Conservation (phyloP, 2,888 invertebrate species). For the Mylabris sibirica region DNA sequence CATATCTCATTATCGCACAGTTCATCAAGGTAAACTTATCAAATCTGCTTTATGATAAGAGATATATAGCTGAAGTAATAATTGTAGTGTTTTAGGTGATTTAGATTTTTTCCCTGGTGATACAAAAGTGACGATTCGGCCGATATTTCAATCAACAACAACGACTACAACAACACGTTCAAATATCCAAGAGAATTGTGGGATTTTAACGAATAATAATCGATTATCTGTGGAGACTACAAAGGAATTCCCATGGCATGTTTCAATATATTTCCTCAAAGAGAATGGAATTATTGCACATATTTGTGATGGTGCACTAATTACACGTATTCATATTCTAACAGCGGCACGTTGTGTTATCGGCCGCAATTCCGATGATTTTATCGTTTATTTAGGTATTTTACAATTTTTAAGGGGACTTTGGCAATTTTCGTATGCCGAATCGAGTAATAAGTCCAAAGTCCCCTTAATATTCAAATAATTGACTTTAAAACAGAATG, state of each 20-base stretch:
- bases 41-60: no score
- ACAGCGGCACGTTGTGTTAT: conserved; percentile 59
- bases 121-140: conserved; percentile 32
- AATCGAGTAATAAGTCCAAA: no score
- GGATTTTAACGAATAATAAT: conserved; percentile 52
- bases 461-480: background rate
- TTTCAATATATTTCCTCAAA: conserved; percentile 67
- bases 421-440: no score
- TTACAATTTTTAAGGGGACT: background rate
- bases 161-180: conserved; percentile 8
- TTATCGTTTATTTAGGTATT: conserved; percentile 53
- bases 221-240: conserved; percentile 42
- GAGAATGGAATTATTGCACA: conserved; percentile 53
- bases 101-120: conserved; percentile 54
- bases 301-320: conserved; percentile 55
- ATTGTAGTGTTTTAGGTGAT: conserved; percentile 29
- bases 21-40: background rate
- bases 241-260: conserved; percentile 76
- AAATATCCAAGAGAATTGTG: conserved; percentile 45
- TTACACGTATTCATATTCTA: conserved; percentile 50
- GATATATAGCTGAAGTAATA: background rate
- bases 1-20: conserved; percentile 12
- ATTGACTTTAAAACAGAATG: background rate
- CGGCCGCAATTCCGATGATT: conserved; percentile 45
- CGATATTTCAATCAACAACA: conserved; percentile 19